A percentile compares a stretch with the other conserved stretches of the same genome.
These are phyloP conservation scores for Notamacropus eugenii DNA, from an alignment of 2,797 vertebrate genomes.

Conservation along the genomic window DNA sequence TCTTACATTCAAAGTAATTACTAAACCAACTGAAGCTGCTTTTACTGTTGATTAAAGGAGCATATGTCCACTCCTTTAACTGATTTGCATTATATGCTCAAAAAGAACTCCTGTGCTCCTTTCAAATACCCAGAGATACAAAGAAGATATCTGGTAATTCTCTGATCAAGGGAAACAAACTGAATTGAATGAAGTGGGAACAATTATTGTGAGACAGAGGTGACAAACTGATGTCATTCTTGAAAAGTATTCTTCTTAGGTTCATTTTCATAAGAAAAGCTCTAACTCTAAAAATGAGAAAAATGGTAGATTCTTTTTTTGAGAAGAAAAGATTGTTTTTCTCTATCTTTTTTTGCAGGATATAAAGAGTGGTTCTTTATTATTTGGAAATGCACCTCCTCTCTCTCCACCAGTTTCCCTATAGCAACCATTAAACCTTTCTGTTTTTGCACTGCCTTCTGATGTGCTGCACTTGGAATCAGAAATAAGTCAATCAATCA, in stretches of 20 bases:
- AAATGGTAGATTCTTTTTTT: background rate
- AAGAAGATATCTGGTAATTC: background rate
- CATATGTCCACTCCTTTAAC: background rate
- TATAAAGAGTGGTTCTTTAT: too few species aligned
- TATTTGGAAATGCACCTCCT: too few species aligned
- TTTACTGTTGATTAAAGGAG: background rate
- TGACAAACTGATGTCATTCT: background rate
- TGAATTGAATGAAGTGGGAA: background rate
- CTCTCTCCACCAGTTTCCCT: too few species aligned
- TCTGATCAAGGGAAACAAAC: background rate
- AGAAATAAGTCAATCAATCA: too few species aligned
- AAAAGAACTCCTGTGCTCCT: background rate
- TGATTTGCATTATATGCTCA: background rate
- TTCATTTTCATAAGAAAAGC: background rate
- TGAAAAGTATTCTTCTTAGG: background rate
- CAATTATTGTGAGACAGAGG: background rate
- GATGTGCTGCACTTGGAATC: too few species aligned
- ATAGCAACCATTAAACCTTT: too few species aligned
- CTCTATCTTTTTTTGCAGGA: too few species aligned
- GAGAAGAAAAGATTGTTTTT: too few species aligned
- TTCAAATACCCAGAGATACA: background rate
- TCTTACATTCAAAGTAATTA: slow-evolving; percentile 45
- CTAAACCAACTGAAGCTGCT: background rate
- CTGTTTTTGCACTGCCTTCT: too few species aligned
- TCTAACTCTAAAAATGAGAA: background rate